phyloP scores from a whole-genome alignment of 2,888 invertebrate species.

The Cheilosia urbana region DNA sequence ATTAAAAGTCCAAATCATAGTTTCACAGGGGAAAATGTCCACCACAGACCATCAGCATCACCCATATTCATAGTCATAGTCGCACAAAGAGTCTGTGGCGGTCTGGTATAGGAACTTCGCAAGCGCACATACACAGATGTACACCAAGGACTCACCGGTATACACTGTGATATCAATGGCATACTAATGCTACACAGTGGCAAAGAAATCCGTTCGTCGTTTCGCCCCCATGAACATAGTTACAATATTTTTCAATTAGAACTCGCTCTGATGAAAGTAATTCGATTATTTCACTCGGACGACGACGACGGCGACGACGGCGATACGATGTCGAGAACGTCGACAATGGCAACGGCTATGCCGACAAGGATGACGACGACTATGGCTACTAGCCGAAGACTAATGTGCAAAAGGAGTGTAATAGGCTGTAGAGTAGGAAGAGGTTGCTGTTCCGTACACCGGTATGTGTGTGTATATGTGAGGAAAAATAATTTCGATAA shows the following conservation, averaged over 20 bases:
- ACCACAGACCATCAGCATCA: constrained; percentile 51
- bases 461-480: constrained; percentile 43
- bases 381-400: constrained; percentile 11
- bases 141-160: constrained; percentile 23
- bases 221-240: constrained; percentile 77
- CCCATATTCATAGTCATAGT: constrained; percentile 48
- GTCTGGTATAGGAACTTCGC: constrained; percentile 24
- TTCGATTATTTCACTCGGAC: constrained; percentile 84
- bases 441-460: constrained; percentile 18
- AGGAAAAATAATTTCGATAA: constrained; percentile 67
- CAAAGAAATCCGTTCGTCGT: constrained; percentile 53
- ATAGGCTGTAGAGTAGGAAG: constrained; percentile 40
- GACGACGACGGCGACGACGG: constrained; percentile 74
- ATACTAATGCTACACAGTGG: constrained; percentile 77
- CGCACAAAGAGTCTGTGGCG: constrained; percentile 3
- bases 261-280: constrained; percentile 84
- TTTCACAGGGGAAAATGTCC: constrained; percentile 66
- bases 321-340: constrained; percentile 46
- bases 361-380: constrained; percentile 43
- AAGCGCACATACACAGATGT: constrained; percentile 18
- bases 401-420: constrained; percentile 47
- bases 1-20: constrained; percentile 75
- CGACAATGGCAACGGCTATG: constrained; percentile 34
- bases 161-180: constrained; percentile 77
- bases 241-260: constrained; percentile 85